Conservation (phyloP, 30 jellyfish, hydroid and myxozoan species). For the Aurelia aurita complex sp. Pacific region DNA sequence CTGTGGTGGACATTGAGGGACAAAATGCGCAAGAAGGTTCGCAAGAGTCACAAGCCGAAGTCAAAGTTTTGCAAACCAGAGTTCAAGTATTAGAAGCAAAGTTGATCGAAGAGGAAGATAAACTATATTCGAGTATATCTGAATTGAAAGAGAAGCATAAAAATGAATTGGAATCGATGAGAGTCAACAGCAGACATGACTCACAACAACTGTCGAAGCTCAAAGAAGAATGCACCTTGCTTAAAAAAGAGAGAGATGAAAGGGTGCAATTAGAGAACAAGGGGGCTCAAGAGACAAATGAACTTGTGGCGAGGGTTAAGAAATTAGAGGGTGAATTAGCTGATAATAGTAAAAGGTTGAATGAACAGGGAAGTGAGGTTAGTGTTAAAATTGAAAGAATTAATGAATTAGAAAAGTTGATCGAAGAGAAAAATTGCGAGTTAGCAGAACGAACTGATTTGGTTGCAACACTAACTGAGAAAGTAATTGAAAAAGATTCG, state of each 20-base stretch:
- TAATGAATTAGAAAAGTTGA: not conserved
- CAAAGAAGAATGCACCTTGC: constrained; percentile 49
- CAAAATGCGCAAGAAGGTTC: constrained; percentile 22
- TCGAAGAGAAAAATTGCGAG: constrained; percentile 9
- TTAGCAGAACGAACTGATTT: constrained; percentile 7
- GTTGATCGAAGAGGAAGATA: constrained; percentile 79
- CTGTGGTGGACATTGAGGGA: not conserved
- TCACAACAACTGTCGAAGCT: constrained; percentile 27
- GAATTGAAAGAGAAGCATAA: constrained; percentile 73
- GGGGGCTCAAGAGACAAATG: constrained; percentile 1
- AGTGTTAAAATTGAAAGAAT: not conserved
- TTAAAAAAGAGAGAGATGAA: constrained; percentile 37
- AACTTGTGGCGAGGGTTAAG: not conserved
- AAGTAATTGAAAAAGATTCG: constrained; percentile 14
- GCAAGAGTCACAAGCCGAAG: constrained; percentile 20
- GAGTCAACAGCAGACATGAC: constrained; percentile 42
- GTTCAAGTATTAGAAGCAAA: constrained; percentile 60
- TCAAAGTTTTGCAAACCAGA: constrained; percentile 14
- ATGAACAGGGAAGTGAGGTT: constrained; percentile 1
- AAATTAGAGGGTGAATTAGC: not conserved
- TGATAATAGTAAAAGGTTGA: not conserved
- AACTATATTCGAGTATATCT: constrained; percentile 52
- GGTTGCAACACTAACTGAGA: constrained; percentile 12
- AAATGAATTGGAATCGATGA: constrained; percentile 47
- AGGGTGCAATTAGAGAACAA: constrained; percentile 8